Conservation (phyloP, 2,113 vertebrate genomes). For the Ictidomys tridecemlineatus region DNA sequence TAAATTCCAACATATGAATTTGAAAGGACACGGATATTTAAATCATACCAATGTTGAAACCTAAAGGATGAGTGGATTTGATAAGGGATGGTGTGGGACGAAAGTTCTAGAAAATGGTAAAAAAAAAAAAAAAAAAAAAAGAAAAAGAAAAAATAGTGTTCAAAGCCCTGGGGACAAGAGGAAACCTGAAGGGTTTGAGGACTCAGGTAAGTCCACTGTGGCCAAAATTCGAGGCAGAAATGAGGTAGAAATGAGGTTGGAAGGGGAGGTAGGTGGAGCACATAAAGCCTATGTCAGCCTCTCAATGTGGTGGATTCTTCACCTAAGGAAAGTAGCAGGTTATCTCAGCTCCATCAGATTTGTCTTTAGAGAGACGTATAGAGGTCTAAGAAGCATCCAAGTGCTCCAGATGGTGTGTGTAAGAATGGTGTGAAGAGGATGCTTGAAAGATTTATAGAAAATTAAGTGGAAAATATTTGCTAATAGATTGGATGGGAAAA, state of each 20-base stretch:
- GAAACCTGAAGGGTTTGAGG: not conserved
- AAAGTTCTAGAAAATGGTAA: constrained; percentile 45
- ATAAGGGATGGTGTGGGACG: not conserved
- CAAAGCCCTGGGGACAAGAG: not conserved
- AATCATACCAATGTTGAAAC: not conserved
- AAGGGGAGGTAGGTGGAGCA: not conserved
- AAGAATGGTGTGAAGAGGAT: not conserved
- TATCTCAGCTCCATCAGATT: not conserved
- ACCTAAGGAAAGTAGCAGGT: not conserved
- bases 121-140: not conserved
- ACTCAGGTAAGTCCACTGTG: not conserved
- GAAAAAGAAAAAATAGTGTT: not conserved
- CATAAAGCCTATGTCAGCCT: not conserved
- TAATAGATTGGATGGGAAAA: constrained; percentile 23
- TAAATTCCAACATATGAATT: not conserved
- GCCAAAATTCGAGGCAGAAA: constrained; percentile 14
- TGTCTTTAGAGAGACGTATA: not conserved
- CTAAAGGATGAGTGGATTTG: not conserved
- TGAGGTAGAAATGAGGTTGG: not conserved
- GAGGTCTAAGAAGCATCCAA: too few species aligned
- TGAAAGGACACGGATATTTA: not conserved
- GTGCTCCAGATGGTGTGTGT: not conserved
- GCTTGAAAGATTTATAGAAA: constrained; percentile 54
- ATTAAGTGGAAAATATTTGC: constrained; percentile 29
- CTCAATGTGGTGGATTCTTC: not conserved